Conservation (phyloP, 1,140 invertebrate species). For the Bicyclus anynana region DNA sequence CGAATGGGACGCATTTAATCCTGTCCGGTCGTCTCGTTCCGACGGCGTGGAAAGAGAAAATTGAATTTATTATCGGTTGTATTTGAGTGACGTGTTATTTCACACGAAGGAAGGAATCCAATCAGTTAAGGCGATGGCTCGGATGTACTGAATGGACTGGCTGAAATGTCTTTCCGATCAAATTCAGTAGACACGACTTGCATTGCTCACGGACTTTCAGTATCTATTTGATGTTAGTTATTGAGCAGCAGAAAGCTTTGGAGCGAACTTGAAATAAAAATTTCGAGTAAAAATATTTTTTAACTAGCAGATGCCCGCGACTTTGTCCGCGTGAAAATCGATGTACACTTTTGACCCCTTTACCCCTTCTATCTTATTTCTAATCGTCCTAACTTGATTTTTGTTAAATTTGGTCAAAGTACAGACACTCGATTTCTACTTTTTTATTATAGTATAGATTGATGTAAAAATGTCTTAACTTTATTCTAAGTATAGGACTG, state of each 20-base stretch:
- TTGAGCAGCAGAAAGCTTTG: neutral
- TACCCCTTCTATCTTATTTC: too few species aligned
- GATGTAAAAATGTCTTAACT: too few species aligned
- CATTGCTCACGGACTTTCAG: slow-evolving; percentile 19
- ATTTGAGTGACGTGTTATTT: slow-evolving; percentile 76
- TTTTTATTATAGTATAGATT: too few species aligned
- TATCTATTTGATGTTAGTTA: slow-evolving; percentile 3
- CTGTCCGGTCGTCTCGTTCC: slow-evolving; percentile 62
- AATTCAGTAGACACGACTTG: slow-evolving; percentile 20
- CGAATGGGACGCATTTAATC: slow-evolving; percentile 68
- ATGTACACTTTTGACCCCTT: too few species aligned
- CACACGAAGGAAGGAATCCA: slow-evolving; percentile 65
- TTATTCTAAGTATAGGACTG: too few species aligned
- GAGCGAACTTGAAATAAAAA: too few species aligned
- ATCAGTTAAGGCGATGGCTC: slow-evolving; percentile 55
- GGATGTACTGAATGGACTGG: slow-evolving; percentile 40
- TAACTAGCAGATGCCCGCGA: too few species aligned
- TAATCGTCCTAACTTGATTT: too few species aligned
- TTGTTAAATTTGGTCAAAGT: too few species aligned
- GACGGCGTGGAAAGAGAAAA: slow-evolving; percentile 56
- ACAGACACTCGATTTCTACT: too few species aligned
- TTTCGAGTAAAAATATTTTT: too few species aligned
- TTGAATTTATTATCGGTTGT: slow-evolving; percentile 74
- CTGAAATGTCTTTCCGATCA: slow-evolving; percentile 40
- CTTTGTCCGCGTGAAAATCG: too few species aligned